A percentile compares a stretch with the other conserved stretches of the same genome.
Evolutionary conservation across 2,113 vertebrate species (phyloP).

Genomic region (Anoura caudifer): DNA sequence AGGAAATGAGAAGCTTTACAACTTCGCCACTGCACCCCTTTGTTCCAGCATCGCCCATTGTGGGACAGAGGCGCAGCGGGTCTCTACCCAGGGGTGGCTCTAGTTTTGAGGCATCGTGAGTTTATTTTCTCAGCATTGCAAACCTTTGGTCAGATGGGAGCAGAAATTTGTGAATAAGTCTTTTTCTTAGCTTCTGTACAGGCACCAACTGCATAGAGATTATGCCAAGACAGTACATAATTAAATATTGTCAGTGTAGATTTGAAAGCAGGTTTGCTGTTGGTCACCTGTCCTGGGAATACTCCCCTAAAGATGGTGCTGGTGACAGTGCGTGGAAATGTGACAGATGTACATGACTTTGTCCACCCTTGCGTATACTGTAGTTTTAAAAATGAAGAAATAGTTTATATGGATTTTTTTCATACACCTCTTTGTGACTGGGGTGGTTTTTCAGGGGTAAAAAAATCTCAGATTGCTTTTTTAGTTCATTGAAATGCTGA

Average conservation of each 20-base stretch:
- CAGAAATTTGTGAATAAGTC: background rate
- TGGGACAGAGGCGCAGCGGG: accelerated
- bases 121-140: background rate
- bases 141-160: background rate
- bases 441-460: background rate
- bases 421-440: background rate
- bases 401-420: background rate
- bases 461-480: background rate
- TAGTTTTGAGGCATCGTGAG: background rate
- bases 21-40: background rate
- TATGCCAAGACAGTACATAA: background rate
- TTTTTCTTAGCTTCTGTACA: background rate
- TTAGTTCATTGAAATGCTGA: background rate
- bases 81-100: background rate
- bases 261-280: background rate
- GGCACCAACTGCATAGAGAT: background rate
- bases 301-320: background rate
- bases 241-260: background rate
- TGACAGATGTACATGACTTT: background rate
- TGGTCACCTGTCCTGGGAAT: background rate
- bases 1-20: background rate
- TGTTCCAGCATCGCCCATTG: no score
- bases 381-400: background rate
- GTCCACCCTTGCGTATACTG: background rate
- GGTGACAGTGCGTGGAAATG: background rate